Conservation (phyloP, 2,113 vertebrate genomes). For the Syngnathus scovelli region DNA sequence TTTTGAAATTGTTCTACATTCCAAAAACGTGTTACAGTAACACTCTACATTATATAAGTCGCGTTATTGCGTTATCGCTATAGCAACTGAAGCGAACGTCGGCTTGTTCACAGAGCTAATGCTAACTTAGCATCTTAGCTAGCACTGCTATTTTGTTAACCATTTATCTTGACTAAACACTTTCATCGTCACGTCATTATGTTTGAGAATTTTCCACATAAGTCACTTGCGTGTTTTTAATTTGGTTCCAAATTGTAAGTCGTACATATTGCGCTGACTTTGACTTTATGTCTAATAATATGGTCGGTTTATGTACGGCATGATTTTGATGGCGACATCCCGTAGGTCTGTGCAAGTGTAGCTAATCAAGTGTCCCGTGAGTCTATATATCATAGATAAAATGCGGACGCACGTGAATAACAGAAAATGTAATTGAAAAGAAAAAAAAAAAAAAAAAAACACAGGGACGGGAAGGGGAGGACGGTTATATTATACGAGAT, state of each 20-base stretch:
- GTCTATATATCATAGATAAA: neutral
- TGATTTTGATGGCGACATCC: neutral
- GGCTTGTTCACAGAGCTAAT: neutral
- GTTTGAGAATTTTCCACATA: too few relatives aligned
- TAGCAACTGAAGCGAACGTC: neutral
- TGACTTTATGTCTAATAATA: too few relatives aligned
- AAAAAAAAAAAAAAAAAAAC: slow-evolving; percentile 11
- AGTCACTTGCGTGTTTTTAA: too few relatives aligned
- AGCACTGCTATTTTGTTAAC: neutral
- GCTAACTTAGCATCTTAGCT: neutral
- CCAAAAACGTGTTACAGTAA: neutral
- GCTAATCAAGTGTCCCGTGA: neutral
- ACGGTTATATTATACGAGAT: slow-evolving; percentile 31
- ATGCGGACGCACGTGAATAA: neutral
- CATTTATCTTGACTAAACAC: neutral
- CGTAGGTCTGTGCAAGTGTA: neutral
- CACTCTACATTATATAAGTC: neutral
- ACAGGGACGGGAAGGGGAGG: slow-evolving; percentile 20
- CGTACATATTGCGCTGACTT: neutral
- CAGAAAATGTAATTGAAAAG: neutral
- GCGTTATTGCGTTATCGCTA: too few relatives aligned
- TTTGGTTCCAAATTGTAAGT: too few relatives aligned
- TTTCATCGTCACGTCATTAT: neutral
- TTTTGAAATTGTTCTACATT: neutral
- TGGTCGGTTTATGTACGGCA: neutral